phyloP scores from a whole-genome alignment of 2,797 vertebrate species.

The Spatula clypeata region DNA sequence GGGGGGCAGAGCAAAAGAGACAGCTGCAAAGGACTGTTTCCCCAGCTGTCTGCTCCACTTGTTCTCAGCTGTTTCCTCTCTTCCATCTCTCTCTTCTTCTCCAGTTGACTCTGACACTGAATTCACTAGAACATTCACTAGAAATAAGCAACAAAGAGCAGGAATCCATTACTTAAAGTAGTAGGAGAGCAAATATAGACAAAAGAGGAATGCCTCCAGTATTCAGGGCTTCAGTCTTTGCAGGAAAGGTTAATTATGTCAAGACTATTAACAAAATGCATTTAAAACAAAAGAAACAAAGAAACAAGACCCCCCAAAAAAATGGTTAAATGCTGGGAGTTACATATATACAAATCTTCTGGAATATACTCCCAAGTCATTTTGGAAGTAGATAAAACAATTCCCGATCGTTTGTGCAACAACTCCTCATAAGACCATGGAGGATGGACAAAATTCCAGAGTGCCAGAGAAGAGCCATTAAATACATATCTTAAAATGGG shows the following conservation, averaged over 20 bases:
- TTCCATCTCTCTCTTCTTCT: not conserved
- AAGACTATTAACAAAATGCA: not conserved
- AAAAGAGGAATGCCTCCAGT: not conserved
- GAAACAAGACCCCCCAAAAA: not conserved
- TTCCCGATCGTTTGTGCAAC: not conserved
- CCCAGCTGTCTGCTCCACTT: not conserved
- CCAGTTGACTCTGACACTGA: not conserved
- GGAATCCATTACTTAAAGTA: not conserved
- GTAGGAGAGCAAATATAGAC: not conserved
- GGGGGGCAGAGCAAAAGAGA: not conserved
- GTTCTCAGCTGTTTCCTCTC: not conserved
- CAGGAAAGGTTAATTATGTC: not conserved
- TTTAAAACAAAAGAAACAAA: not conserved
- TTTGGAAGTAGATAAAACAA: not conserved
- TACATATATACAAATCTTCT: not conserved
- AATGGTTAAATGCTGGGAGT: not conserved
- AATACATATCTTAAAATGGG: accelerated
- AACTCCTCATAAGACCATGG: not conserved
- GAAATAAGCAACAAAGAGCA: not conserved
- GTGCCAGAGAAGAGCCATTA: not conserved
- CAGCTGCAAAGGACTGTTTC: not conserved
- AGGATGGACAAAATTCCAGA: not conserved
- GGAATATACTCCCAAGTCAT: not conserved
- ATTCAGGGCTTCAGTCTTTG: not conserved
- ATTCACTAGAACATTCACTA: not conserved